Percentiles rank a stretch among this genome's conserved stretches.
Evolutionary conservation across 1,140 invertebrate genomes (phyloP).

Genomic region (Nasonia longicornis): DNA sequence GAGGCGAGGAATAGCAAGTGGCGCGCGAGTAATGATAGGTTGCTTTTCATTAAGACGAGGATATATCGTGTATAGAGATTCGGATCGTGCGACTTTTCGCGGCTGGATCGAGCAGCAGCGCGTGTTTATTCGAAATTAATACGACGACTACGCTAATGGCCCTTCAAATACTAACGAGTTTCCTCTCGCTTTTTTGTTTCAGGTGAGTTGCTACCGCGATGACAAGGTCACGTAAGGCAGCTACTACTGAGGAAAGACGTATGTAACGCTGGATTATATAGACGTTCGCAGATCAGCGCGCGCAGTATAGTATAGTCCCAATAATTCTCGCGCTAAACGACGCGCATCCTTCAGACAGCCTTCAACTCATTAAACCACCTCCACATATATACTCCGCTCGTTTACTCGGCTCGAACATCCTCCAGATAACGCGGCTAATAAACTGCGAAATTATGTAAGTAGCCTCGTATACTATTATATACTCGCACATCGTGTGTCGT

Average conservation of each 20-base stretch:
- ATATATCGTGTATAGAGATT: not conserved
- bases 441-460: slow-evolving; percentile 32
- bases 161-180: slow-evolving; percentile 11
- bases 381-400: too few species aligned
- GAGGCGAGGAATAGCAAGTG: not conserved
- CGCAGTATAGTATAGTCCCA: not conserved
- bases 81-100: not conserved
- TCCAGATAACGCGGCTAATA: slow-evolving; percentile 8
- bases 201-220: slow-evolving; percentile 29
- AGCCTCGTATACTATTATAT: not conserved
- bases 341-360: slow-evolving; percentile 12
- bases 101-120: not conserved
- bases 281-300: not conserved
- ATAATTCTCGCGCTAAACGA: slow-evolving; percentile 19
- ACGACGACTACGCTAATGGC: not conserved
- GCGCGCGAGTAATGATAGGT: slow-evolving; percentile 5
- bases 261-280: not conserved
- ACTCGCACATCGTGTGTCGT: not conserved
- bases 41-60: not conserved
- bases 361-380: slow-evolving; percentile 1
- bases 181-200: slow-evolving; percentile 30
- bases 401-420: not conserved
- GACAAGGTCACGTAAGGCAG: not conserved
- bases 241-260: not conserved
- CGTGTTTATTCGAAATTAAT: not conserved